These are phyloP conservation scores for Apus apus DNA, from an alignment of 2,113 vertebrate species.

Conservation along the genomic window DNA sequence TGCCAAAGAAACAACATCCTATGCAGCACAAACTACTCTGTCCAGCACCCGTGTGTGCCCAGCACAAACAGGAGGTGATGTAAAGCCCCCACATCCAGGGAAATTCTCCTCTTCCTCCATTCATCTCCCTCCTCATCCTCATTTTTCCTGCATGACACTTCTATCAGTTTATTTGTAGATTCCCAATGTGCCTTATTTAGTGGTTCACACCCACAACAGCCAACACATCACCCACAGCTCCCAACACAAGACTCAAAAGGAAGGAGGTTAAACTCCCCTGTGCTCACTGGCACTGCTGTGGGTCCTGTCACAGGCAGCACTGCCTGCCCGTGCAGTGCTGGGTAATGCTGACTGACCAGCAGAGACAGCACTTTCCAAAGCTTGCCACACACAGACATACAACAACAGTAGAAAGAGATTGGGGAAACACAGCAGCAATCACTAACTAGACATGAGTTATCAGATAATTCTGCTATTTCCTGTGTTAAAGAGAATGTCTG, in stretches of 20 bases:
- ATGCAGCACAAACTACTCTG: background rate
- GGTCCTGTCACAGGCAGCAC: background rate
- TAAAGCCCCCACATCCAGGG: too few species aligned
- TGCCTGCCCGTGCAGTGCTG: background rate
- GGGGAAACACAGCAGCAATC: background rate
- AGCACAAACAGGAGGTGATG: background rate
- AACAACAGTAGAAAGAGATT: background rate
- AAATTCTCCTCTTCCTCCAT: background rate
- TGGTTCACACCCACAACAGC: background rate
- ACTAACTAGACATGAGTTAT: background rate
- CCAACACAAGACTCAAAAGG: fast-evolving
- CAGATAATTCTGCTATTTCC: background rate
- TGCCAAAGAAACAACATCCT: background rate
- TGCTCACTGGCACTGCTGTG: fast-evolving
- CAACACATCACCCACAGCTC: background rate
- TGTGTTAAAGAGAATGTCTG: background rate
- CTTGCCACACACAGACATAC: fast-evolving
- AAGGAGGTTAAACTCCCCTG: background rate
- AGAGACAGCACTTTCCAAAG: background rate
- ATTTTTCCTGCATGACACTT: background rate
- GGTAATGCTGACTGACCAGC: background rate
- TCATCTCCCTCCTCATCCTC: background rate
- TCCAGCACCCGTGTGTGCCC: background rate
- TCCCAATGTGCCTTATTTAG: fast-evolving
- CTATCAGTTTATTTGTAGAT: fast-evolving